A percentile compares a stretch with the other conserved stretches of the same genome.
Evolutionary conservation across 2,797 vertebrate species (phyloP).

Genomic region (Triplophysa yarkandensis): DNA sequence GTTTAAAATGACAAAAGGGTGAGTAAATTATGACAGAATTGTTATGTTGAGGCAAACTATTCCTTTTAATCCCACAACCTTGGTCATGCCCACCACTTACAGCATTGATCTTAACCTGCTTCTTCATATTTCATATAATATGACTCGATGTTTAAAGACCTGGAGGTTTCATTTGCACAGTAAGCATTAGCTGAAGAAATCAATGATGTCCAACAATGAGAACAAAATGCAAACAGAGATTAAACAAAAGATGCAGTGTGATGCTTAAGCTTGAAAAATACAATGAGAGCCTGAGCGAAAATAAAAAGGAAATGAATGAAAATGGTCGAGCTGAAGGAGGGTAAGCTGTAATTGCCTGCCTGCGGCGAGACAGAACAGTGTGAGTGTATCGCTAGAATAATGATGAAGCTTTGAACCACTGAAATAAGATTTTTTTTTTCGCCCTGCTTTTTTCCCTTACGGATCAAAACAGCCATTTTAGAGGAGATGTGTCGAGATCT

Average conservation of each 20-base stretch:
- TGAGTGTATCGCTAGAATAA: conserved; percentile 67
- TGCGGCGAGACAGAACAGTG: conserved; percentile 62
- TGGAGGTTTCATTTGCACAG: not conserved
- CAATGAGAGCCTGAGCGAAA: not conserved
- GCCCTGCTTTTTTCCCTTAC: not conserved
- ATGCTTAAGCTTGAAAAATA: conserved; percentile 34
- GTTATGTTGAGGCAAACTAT: too few species aligned
- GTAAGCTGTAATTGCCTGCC: conserved; percentile 63
- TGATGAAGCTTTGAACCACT: conserved; percentile 61
- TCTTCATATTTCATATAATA: conserved; percentile 24
- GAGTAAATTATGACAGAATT: too few species aligned
- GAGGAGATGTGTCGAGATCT: conserved; percentile 13
- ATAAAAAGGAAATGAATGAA: conserved; percentile 44
- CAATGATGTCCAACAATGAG: not conserved
- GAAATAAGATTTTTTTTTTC: conserved; percentile 14
- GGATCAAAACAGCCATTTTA: conserved; percentile 32
- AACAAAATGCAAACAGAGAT: conserved; percentile 30
- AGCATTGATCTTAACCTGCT: not conserved
- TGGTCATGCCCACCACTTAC: not conserved
- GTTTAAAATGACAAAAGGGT: too few species aligned
- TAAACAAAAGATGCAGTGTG: conserved; percentile 33
- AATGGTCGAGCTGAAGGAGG: conserved; percentile 50
- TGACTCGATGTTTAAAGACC: conserved; percentile 8
- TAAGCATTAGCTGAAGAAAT: not conserved
- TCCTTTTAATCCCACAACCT: too few species aligned